Conservation (phyloP, 35 echinoderm and acorn worm genomes). For the Chiridota heheva region DNA sequence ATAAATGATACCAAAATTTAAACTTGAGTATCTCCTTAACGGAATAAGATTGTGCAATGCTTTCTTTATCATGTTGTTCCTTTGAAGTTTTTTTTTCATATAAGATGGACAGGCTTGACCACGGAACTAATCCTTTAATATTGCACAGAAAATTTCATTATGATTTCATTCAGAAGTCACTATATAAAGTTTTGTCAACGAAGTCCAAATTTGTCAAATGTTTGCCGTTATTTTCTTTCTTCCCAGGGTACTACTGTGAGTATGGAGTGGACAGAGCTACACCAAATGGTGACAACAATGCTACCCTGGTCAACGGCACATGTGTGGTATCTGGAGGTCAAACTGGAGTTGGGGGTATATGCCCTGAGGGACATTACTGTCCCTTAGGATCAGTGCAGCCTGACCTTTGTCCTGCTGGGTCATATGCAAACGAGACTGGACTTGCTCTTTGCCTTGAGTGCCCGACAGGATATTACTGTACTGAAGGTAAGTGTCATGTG, state of each 20-base stretch:
- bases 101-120: no score
- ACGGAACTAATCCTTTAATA: no score
- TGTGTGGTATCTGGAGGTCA: slow-evolving; percentile 75
- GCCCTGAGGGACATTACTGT: slow-evolving; percentile 88
- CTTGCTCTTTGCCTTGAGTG: slow-evolving; percentile 69
- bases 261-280: slow-evolving; percentile 84
- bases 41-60: no score
- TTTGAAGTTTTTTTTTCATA: no score
- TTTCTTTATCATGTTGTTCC: no score
- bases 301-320: slow-evolving; percentile 60
- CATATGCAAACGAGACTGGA: slow-evolving; percentile 81
- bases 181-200: no score
- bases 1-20: no score
- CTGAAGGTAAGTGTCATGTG: slow-evolving; percentile 57
- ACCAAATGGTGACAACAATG: slow-evolving; percentile 77
- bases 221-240: slow-evolving; percentile 6
- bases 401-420: slow-evolving; percentile 53
- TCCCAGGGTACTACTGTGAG: slow-evolving; percentile 84
- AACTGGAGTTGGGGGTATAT: slow-evolving; percentile 81
- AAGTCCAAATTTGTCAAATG: background rate
- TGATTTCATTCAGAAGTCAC: no score
- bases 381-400: slow-evolving; percentile 72
- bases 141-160: no score
- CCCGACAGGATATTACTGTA: slow-evolving; percentile 86
- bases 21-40: no score